Base-by-base conservation (phyloP, 2,797 vertebrate genomes). In the Clamator glandarius region DNA sequence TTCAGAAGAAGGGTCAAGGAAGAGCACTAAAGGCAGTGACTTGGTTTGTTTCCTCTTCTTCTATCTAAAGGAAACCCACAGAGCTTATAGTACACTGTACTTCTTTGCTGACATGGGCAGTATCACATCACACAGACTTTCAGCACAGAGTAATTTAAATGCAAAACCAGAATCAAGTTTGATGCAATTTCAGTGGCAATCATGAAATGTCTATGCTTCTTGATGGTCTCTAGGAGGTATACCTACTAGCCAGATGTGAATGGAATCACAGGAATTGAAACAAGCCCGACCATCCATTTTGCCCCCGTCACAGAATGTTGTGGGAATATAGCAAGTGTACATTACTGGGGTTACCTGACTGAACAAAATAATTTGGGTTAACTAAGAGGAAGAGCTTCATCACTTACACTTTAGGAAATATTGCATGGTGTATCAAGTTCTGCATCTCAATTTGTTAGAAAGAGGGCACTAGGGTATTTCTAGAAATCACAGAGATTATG, bases 111-210 rank as follows among this genome's bases (percentile, higher is more conserved):
- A 13, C 20, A 29, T 0, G 0, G 36, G 9, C 42, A 72, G 42
- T 0, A 0, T 7, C 15, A 31, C 19, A 44, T 18, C 5, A 2
- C 1, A 4, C 11, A 76, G 36, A 54, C 29, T 78, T 81, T 31
- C 11, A 24, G 31, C 17, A 64, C 1, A 8, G 6, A 25, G 16
- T 26, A 35, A 74, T 61, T 44, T 29, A 86, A 84, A 74, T 28
- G 44, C 36, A 81, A 77, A 94, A 55, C 15, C 0, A 39, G 5
- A 15, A 64, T 6, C 6, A 14, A 42, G 6, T 35, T 83, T 4
- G 6, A 11, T 52, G 15, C 10, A 33, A 44, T 77, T 90, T 76
- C 63, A 70, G 13, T 41, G 16, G 28, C 21, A 63, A 63, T 26
- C 55, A 33, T 12, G 6, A 89, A 57, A 50, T 31, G 9, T 62